Evolutionary conservation across 37 sponge, comb jelly and placozoan genomes (phyloP).

Genomic region (Theonella swinhoei): DNA sequence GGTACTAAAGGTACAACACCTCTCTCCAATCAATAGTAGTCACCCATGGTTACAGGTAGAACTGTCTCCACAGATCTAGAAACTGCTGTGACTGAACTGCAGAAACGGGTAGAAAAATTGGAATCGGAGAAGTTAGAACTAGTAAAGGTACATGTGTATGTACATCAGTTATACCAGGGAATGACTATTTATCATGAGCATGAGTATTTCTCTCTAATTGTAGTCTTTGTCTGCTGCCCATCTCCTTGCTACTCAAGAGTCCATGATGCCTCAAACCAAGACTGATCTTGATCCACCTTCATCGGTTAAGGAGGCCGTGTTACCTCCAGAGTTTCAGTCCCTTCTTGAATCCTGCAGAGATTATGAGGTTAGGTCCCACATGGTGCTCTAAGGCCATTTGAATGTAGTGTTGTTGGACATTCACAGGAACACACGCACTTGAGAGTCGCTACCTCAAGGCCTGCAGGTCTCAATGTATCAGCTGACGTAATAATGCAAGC

Average conservation of each 20-base stretch:
- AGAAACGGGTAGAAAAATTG: conserved; percentile 41
- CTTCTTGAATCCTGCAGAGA: not conserved
- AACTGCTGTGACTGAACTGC: conserved; percentile 16
- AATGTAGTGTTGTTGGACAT: no score
- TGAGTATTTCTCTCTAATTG: not conserved
- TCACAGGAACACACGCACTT: not conserved
- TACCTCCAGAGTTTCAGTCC: conserved; percentile 11
- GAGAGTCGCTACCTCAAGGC: not conserved
- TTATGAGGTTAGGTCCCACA: not conserved
- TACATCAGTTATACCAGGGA: not conserved
- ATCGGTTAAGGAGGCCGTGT: not conserved
- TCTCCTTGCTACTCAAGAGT: conserved; percentile 8
- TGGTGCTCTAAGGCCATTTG: no score
- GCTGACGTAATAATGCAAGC: conserved; percentile 21
- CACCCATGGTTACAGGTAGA: not conserved
- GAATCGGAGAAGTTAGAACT: conserved; percentile 65
- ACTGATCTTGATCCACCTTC: not conserved
- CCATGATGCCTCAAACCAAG: not conserved
- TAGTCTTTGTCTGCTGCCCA: conserved; percentile 70
- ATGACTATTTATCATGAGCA: no score
- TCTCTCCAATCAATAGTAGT: not conserved
- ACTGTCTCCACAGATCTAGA: conserved; percentile 6
- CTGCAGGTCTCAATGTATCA: not conserved
- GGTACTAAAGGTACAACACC: not conserved
- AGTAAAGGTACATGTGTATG: conserved; percentile 30